These are phyloP conservation scores for Escarpia spicata DNA, from an alignment of 2,888 invertebrate genomes.

Conservation along the genomic window DNA sequence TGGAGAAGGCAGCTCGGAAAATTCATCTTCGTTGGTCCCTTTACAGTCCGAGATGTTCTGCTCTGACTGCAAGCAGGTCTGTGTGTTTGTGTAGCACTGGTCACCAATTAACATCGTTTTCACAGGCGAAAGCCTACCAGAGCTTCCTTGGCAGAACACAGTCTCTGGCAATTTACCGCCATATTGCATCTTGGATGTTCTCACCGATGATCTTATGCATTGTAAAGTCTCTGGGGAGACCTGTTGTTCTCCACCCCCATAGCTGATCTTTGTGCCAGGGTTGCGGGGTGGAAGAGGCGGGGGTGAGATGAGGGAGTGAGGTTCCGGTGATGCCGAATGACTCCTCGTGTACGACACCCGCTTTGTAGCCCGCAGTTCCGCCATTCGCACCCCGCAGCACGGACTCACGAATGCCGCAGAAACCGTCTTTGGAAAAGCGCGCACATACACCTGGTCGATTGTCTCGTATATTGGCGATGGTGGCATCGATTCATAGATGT, in stretches of 20 bases:
- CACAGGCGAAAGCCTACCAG: neutral
- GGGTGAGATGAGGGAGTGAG: neutral
- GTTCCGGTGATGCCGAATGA: constrained; percentile 33
- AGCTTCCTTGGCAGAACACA: neutral
- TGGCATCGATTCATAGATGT: neutral
- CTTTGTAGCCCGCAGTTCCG: constrained; percentile 31
- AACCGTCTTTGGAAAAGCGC: neutral
- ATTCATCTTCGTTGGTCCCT: neutral
- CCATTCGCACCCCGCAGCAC: constrained; percentile 36
- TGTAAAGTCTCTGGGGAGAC: neutral
- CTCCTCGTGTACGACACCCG: constrained; percentile 30
- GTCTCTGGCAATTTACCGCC: neutral
- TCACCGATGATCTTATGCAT: neutral
- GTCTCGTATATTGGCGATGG: neutral
- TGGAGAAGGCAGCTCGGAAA: neutral
- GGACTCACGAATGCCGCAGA: constrained; percentile 30
- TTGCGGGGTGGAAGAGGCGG: neutral
- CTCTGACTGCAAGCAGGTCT: neutral
- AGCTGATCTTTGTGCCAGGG: neutral
- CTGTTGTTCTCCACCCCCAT: neutral
- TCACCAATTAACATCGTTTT: neutral
- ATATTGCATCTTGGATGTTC: neutral
- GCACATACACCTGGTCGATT: neutral
- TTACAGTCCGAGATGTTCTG: neutral
- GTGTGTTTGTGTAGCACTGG: neutral